Conservation (phyloP, 2,888 invertebrate genomes). For the Diploptera punctata region DNA sequence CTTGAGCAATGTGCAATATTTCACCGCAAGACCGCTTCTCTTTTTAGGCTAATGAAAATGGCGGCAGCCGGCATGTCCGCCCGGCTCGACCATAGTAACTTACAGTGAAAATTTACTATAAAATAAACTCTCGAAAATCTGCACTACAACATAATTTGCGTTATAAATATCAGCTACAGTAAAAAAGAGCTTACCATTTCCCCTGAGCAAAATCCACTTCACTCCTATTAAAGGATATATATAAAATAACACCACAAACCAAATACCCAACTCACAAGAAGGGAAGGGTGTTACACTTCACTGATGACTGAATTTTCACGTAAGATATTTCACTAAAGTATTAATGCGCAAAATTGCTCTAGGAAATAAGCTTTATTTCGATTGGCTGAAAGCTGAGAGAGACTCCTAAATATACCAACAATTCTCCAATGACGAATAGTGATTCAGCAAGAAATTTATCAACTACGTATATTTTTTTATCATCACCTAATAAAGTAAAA, state of each 20-base stretch:
- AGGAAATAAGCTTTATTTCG: conserved; percentile 14
- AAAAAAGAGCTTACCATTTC: conserved; percentile 45
- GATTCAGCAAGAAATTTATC: conserved; percentile 19
- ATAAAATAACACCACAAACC: conserved; percentile 24
- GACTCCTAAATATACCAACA: not conserved
- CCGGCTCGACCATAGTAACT: not conserved
- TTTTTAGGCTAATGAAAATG: conserved; percentile 42
- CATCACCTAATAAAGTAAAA: not conserved
- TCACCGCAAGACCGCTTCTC: conserved; percentile 14
- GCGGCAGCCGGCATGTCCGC: conserved; percentile 45
- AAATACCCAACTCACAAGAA: conserved; percentile 14
- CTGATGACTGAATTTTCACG: conserved; percentile 24
- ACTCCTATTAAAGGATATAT: not conserved
- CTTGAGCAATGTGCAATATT: not conserved
- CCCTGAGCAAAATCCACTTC: conserved; percentile 45
- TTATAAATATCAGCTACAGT: not conserved
- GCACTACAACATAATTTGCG: not conserved
- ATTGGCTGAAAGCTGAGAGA: conserved; percentile 16
- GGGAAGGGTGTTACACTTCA: conserved; percentile 36
- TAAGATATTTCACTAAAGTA: conserved; percentile 18
- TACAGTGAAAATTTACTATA: too few species aligned
- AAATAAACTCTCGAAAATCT: too few species aligned
- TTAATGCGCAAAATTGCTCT: conserved; percentile 37
- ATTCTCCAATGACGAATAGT: conserved; percentile 30
- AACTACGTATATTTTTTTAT: not conserved